Base-by-base conservation (phyloP, 2,113 vertebrate species). In the Caloenas nicobarica region DNA sequence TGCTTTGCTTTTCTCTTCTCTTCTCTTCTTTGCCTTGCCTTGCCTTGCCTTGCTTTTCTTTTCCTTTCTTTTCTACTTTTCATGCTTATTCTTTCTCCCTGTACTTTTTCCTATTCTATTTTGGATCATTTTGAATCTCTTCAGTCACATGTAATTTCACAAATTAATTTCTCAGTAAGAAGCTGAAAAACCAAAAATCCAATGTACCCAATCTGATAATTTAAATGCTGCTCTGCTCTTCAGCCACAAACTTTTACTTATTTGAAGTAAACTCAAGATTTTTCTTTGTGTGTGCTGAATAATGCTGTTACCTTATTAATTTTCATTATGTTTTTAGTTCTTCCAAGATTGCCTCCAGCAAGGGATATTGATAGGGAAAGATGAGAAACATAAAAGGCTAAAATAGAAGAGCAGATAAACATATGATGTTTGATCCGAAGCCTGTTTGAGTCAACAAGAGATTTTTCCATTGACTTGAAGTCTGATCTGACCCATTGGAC, bases 371-470 rank as follows among this genome's bases (percentile, higher is more conserved):
- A 95, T 91, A 94, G 36, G 54, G 22, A 95, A 91, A 93, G 80
- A 93, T 83, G 62, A 96, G 86, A 96, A 92, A 73, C 87, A 91
- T 92, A 80, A 84, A 94, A 95, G 91, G 84, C 96, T 96, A 96
- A 93, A 81, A 77, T 25, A 94, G 81, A 95, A 93, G 85, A 66
- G 78, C 89, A 95, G 46, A 94, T 94, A 95, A 88, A 95, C 88
- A 95, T 95, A 95, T 90, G 91, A 23, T 62, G 46, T 88, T 97
- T 96, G 96, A 96, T 96, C 88, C 81, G 89, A 94, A 91, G 68
- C 38, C 81, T 65, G 19, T 58, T 80, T 65, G 68, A 94, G 89
- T 95, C 93, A 94, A 95, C 86, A 74, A 91, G 66, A 89, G 70
- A 82, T 89, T 95, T 94, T 91, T 91, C 58, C 69, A 84, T 89